Evolutionary conservation across 2,113 vertebrate species (phyloP).

Genomic region (Callorhinus ursinus): DNA sequence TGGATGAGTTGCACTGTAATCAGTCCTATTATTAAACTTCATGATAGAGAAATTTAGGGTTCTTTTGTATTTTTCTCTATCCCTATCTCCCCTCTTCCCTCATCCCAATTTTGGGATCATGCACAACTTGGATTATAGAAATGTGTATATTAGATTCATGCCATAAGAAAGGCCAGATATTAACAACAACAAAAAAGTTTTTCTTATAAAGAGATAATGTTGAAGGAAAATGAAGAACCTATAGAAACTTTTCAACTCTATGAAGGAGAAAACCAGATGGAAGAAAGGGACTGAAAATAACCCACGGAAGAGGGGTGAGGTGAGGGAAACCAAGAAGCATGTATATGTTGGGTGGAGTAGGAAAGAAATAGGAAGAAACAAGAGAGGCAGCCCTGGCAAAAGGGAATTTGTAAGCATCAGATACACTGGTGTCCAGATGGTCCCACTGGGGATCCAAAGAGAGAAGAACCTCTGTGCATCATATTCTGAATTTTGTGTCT

Average conservation of each 20-base stretch:
- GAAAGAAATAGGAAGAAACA: not conserved
- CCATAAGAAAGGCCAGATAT: not conserved
- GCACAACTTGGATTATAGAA: not conserved
- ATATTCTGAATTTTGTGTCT: not conserved
- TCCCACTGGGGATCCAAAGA: not conserved
- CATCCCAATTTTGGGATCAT: not conserved
- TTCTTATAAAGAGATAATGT: not conserved
- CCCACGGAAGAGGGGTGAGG: rapidly evolving
- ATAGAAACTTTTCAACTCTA: not conserved
- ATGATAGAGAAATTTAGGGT: not conserved
- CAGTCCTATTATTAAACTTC: not conserved
- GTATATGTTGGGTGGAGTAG: not conserved
- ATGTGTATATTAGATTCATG: not conserved
- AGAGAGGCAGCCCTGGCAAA: rapidly evolving
- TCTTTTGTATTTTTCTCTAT: not conserved
- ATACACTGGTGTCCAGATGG: not conserved
- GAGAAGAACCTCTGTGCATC: not conserved
- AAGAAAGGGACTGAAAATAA: not conserved
- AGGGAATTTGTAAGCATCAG: not conserved
- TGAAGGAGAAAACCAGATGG: not conserved
- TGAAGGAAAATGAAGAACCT: not conserved
- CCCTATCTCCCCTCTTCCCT: not conserved
- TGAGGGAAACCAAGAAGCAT: not conserved
- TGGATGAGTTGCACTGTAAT: not conserved
- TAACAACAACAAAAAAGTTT: not conserved